Base-by-base conservation (phyloP, 2,113 vertebrate genomes). In the Thinocorus orbignyianus region DNA sequence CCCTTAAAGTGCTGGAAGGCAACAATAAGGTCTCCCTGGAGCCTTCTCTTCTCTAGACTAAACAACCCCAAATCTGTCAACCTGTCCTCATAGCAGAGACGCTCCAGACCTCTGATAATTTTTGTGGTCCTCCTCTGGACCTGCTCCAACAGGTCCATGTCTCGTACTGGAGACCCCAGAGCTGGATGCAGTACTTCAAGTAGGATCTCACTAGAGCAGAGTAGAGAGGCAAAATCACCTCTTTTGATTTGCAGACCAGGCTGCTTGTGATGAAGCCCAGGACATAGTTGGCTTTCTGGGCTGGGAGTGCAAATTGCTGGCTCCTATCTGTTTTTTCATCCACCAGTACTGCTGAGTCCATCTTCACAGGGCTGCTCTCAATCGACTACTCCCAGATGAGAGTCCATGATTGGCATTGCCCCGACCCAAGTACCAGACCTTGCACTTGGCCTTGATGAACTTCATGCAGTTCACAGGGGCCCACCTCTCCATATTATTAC, bases 231-330 rank as follows among this genome's bases (percentile, higher is more conserved):
- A 68, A 7, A 54, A 54, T 68, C 46, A 3, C 54, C 30, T 66
- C 37, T 31, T 51, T 58, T 0, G 0, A 24, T 30, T 13, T 74
- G 39, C 61, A 61, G 17, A 7, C 14, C 39, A 42, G 0, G 0
- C 17, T 33, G 10, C 46, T 74, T 37, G 41, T 13, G 25, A 31
- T 81, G 46, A 17, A 81, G n/a, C 39, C 46, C 39, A 48, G 52
- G 26, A 33, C 28, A 11, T 3, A 0, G 4, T 31, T 61, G 46
- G 14, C 25, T 42, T 42, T 92, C 25, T 55, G 41, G 26, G 12
- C n/a, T 74, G 17, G 2, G 6, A 62, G 22, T 0, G 0, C 22
- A 24, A 15, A 17, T 24, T 55, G 14, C 35, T 3, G 1, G 14
- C 17, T 78, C 23, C 13, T 86, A 33, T 4, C 16, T 39, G 49